Conservation (phyloP, 2,888 invertebrate species). For the Dryococelus australis region DNA sequence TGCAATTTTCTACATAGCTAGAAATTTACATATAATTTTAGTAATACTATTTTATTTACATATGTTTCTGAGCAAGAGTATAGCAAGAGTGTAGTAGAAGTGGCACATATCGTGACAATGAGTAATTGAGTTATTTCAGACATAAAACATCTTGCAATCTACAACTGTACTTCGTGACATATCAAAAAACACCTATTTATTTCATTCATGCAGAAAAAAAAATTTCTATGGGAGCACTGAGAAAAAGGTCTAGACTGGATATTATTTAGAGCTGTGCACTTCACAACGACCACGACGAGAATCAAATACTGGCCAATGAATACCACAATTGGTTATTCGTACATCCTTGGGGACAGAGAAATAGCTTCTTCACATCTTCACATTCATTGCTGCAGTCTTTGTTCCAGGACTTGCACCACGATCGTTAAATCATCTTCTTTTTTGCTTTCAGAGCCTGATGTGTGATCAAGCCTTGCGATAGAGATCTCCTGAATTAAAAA, state of each 20-base stretch:
- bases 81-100: no score
- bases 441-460: no score
- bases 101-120: no score
- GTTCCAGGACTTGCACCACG: not conserved
- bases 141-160: no score
- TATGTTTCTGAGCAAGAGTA: no score
- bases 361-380: not conserved
- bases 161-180: slow-evolving; percentile 13
- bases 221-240: not conserved
- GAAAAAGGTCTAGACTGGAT: no score
- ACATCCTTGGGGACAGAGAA: slow-evolving; percentile 31
- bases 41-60: no score
- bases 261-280: not conserved
- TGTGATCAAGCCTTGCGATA: no score
- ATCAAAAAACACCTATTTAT: slow-evolving; percentile 24
- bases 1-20: no score
- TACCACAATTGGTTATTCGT: not conserved
- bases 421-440: not conserved
- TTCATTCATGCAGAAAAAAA: slow-evolving; percentile 25
- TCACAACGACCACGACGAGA: slow-evolving; percentile 20
- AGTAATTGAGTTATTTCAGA: no score
- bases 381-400: slow-evolving; percentile 25
- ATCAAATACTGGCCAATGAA: slow-evolving; percentile 13
- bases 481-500: slow-evolving; percentile 39
- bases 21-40: no score